Evolutionary conservation across 2,113 vertebrate genomes (phyloP).

Genomic region (Hiodon alosoides): DNA sequence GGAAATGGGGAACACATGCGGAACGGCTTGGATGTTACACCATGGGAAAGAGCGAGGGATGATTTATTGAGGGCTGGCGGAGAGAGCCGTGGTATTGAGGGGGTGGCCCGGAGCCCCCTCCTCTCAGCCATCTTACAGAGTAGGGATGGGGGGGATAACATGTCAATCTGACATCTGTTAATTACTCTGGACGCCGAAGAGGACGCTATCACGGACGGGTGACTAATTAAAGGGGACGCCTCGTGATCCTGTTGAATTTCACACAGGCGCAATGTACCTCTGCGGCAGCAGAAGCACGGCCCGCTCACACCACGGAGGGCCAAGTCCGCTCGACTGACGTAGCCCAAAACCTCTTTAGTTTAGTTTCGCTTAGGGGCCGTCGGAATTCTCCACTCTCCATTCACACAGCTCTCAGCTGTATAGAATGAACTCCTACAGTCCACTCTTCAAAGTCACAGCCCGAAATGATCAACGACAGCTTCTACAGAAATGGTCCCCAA

Average conservation of each 20-base stretch:
- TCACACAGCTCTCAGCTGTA: too few species aligned
- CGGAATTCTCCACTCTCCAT: too few species aligned
- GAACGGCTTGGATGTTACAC: background rate
- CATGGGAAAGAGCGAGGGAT: background rate
- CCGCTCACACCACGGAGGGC: too few species aligned
- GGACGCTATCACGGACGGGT: background rate
- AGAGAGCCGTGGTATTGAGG: background rate
- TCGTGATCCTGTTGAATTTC: constrained; percentile 17
- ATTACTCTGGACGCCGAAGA: background rate
- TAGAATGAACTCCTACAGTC: too few species aligned
- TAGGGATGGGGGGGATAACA: background rate
- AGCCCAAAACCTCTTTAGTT: too few species aligned
- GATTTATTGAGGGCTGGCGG: background rate
- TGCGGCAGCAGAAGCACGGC: too few species aligned
- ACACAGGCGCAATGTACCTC: background rate
- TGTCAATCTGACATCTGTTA: background rate
- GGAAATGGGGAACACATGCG: background rate
- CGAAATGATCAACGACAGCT: too few species aligned
- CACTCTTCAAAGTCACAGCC: too few species aligned
- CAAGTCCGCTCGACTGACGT: too few species aligned
- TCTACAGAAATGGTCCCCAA: background rate
- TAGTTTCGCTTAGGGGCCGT: too few species aligned
- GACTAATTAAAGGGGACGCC: background rate
- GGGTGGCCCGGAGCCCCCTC: background rate
- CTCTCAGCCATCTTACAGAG: background rate